A percentile compares a stretch with the other conserved stretches of the same genome.
phyloP scores from a whole-genome alignment of 2,113 vertebrate genomes.

The Ornithorhynchus anatinus region DNA sequence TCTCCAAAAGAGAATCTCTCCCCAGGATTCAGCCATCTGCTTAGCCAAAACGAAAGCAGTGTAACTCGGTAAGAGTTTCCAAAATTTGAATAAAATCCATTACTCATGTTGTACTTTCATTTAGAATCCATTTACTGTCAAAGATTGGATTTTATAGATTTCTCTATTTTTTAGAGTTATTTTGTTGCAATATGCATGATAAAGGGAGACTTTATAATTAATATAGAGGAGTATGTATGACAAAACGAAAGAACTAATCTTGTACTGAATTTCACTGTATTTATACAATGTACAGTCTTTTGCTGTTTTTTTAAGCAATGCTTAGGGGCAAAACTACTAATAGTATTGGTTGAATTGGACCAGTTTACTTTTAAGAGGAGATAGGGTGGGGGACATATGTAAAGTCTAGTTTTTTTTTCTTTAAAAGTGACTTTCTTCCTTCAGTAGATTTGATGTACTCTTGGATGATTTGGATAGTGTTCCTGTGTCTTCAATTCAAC shows the following conservation, averaged over 20 bases:
- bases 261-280: too few relatives aligned
- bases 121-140: too few relatives aligned
- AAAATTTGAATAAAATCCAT: background rate
- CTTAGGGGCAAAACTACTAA: background rate
- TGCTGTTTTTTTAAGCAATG: too few relatives aligned
- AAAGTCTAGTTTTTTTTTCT: slow-evolving; percentile 9
- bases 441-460: slow-evolving; percentile 76
- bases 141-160: too few relatives aligned
- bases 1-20: slow-evolving; percentile 95
- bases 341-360: background rate
- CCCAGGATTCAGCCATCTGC: slow-evolving; percentile 86
- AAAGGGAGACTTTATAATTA: too few relatives aligned
- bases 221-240: too few relatives aligned
- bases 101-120: too few relatives aligned
- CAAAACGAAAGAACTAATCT: too few relatives aligned
- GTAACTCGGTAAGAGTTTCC: slow-evolving; percentile 71
- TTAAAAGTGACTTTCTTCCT: slow-evolving; percentile 38
- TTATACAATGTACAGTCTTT: too few relatives aligned
- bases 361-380: slow-evolving; percentile 3
- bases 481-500: slow-evolving; percentile 69
- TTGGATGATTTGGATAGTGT: slow-evolving; percentile 76
- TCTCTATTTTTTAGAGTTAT: too few relatives aligned
- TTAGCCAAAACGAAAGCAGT: slow-evolving; percentile 79
- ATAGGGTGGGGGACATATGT: background rate
- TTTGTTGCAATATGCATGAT: too few relatives aligned